Percentiles rank a stretch among this genome's conserved stretches.
phyloP scores from a whole-genome alignment of 2,888 invertebrate genomes.

The Tineola bisselliella region DNA sequence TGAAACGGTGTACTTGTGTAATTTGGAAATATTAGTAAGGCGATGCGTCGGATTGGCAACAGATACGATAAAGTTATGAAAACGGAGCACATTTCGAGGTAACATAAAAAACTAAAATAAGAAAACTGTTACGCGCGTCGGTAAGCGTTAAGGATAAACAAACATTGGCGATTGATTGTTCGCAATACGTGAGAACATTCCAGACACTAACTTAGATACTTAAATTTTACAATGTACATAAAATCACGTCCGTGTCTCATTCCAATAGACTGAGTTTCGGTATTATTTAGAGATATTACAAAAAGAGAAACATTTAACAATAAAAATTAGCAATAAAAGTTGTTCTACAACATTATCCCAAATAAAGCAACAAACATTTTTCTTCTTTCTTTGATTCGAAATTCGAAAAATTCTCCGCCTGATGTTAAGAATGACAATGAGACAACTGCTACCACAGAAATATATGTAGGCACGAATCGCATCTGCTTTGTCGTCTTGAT shows the following conservation, averaged over 20 bases:
- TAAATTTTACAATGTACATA: neutral
- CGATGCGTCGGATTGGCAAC: neutral
- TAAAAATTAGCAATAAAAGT: too few species aligned
- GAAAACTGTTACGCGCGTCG: conserved; percentile 19
- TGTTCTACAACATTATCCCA: too few species aligned
- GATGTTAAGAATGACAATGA: neutral
- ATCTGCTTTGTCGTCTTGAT: too few species aligned
- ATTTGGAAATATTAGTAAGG: too few species aligned
- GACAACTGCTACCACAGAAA: neutral
- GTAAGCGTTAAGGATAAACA: conserved; percentile 27
- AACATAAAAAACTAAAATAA: conserved; percentile 18
- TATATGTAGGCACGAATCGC: neutral
- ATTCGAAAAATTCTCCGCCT: too few species aligned
- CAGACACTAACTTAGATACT: neutral
- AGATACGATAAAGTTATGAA: conserved; percentile 8
- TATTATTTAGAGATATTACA: too few species aligned
- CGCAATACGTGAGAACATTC: conserved; percentile 24
- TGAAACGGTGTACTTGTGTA: too few species aligned
- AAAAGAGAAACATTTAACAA: too few species aligned
- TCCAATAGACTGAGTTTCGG: neutral
- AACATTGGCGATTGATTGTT: conserved; percentile 30
- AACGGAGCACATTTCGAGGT: conserved; percentile 11
- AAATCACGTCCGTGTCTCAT: neutral
- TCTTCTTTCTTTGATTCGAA: too few species aligned
- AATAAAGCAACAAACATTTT: too few species aligned